Evolutionary conservation across 2,888 invertebrate species (phyloP), one percentile per base, ranked within the genome.

Genomic region (Ditylenchus weischeri): DNA sequence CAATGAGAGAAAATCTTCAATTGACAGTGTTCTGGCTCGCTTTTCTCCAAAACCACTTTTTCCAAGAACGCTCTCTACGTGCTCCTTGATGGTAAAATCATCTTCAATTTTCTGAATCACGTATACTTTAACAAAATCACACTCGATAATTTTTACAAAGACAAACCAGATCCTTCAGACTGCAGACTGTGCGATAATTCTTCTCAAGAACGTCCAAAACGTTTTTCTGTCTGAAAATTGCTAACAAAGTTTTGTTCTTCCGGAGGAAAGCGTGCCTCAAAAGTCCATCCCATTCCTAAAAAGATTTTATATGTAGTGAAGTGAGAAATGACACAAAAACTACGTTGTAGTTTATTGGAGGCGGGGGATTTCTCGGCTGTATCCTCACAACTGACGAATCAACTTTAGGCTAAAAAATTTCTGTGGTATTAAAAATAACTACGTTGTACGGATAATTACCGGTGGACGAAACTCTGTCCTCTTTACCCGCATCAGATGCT

Each of bases 401-500:
- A 0, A 99, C 96, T 88, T 96, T 96, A 7, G 98, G 98, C 29
- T 43, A 15, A 43, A 43, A 43, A 6, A 43, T 10, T 29, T 4
- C 3, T 43, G 15, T 43, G 43, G 8, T 13, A 43, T 10, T 43
- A 15, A 43, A 43, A 43, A 13, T 43, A 15, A 43, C 3, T 6
- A 43, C 3, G 15, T 43, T 10, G 3, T 29, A 10, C 57, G 8
- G 0, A 98, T 96, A 88, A 96, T 96, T 7, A 98, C 98, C 54
- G 98, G 96, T 21, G 98, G 98, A 72, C 90, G 88, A 83, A 99
- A 98, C 85, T 98, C 98, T 84, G 96, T 96, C 86, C 91, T 93
- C 1, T 95, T 95, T 79, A 96, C 92, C 89, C 90, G 84, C 75
- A 85, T 85, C 72, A 78, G 70, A 71, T 82, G 82, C 84, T 95